These are phyloP conservation scores for Nectonema munidae DNA, from an alignment of 2,888 invertebrate species.

Conservation along the genomic window DNA sequence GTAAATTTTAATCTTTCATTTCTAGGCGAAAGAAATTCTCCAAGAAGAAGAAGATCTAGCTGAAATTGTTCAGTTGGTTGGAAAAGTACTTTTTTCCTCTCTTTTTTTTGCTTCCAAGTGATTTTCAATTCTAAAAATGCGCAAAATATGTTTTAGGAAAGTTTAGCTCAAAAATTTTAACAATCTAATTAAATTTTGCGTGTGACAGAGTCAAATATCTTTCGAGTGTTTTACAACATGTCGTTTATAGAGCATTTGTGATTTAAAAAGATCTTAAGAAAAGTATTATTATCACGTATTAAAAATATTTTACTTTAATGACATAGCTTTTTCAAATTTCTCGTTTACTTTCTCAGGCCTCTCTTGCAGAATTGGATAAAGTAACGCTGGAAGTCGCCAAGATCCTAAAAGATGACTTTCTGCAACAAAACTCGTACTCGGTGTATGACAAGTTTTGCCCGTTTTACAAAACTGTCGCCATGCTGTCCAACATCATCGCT, in stretches of 20 bases:
- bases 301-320: too few relatives aligned
- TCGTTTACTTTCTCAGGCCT: constrained; percentile 29
- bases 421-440: constrained; percentile 76
- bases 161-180: too few relatives aligned
- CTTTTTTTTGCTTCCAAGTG: too few relatives aligned
- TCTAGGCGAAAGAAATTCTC: constrained; percentile 44
- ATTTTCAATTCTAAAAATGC: too few relatives aligned
- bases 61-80: constrained; percentile 96
- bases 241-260: too few relatives aligned
- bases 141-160: too few relatives aligned
- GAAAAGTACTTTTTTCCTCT: constrained; percentile 33
- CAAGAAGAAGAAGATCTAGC: constrained; percentile 96
- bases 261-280: too few relatives aligned
- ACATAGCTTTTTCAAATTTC: constrained; percentile 1
- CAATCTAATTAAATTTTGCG: too few relatives aligned
- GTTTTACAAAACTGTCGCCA: constrained; percentile 97
- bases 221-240: too few relatives aligned
- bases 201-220: too few relatives aligned
- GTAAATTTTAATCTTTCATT: too few relatives aligned
- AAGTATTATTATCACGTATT: too few relatives aligned
- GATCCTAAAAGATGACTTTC: constrained; percentile 85
- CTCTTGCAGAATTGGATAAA: constrained; percentile 88
- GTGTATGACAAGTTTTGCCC: constrained; percentile 59
- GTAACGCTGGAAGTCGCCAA: constrained; percentile 94
- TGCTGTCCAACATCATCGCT: constrained; percentile 81